These are phyloP conservation scores for Agapostemon virescens DNA, from an alignment of 2,888 invertebrate species.

Conservation along the genomic window DNA sequence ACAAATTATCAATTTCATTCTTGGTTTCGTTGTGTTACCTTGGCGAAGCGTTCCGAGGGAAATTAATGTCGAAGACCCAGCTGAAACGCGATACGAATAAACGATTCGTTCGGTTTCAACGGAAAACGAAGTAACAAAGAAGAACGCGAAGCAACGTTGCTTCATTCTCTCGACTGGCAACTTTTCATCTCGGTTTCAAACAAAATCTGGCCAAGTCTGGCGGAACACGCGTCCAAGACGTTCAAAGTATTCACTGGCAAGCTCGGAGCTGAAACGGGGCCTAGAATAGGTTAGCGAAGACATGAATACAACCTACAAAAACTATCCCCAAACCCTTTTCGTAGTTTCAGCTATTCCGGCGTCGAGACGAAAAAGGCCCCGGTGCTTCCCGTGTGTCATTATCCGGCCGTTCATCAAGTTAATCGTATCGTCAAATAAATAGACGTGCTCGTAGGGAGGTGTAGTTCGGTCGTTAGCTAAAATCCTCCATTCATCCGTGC, in stretches of 20 bases:
- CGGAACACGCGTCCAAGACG: not conserved
- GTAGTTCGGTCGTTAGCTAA: slow-evolving; percentile 43
- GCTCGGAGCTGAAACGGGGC: not conserved
- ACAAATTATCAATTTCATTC: no score
- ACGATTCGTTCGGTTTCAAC: no score
- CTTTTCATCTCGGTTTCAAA: not conserved
- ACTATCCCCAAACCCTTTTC: not conserved
- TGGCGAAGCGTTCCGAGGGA: no score
- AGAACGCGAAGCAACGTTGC: no score
- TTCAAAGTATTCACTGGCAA: not conserved
- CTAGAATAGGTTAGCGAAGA: not conserved
- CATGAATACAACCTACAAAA: slow-evolving; percentile 6
- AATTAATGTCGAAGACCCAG: no score
- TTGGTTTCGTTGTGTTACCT: no score
- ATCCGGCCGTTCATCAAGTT: slow-evolving; percentile 12
- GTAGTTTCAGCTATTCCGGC: not conserved
- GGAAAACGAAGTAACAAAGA: no score
- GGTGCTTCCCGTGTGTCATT: not conserved
- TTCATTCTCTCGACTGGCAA: no score
- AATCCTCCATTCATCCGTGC: slow-evolving; percentile 35
- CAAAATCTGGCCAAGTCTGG: not conserved
- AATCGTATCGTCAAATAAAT: slow-evolving; percentile 37
- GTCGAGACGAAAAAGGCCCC: slow-evolving; percentile 1
- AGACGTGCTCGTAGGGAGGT: slow-evolving; percentile 14
- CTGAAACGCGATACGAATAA: no score